Percentiles rank a stretch among this genome's conserved stretches.
phyloP scores from a whole-genome alignment of 2,113 vertebrate genomes.

The Thinocorus orbignyianus region DNA sequence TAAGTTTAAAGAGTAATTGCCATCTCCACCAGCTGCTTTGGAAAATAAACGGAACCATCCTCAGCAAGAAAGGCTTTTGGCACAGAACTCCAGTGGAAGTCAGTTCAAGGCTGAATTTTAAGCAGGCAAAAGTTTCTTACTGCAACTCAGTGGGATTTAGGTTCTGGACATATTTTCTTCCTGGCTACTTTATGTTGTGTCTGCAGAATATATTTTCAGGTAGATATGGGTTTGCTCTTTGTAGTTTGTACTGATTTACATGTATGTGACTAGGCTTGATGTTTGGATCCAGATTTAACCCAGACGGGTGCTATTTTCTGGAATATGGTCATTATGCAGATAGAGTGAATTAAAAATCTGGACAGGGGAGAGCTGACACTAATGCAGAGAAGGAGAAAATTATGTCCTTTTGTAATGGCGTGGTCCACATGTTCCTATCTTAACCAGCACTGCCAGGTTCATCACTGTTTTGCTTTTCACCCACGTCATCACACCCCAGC shows the following conservation, averaged over 20 bases:
- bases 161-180: not conserved
- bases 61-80: not conserved
- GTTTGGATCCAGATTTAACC: not conserved
- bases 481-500: fast-evolving
- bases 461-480: not conserved
- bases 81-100: not conserved
- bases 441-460: not conserved
- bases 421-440: not conserved
- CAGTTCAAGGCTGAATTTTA: not conserved
- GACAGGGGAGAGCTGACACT: not conserved
- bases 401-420: not conserved
- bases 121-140: not conserved
- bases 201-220: not conserved
- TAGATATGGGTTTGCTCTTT: not conserved
- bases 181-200: not conserved
- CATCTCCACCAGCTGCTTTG: not conserved
- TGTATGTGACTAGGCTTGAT: not conserved
- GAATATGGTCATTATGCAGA: not conserved
- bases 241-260: not conserved
- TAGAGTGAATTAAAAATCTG: not conserved
- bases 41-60: not conserved
- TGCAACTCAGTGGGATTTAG: not conserved
- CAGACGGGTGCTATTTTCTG: fast-evolving
- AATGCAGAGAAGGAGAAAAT: not conserved
- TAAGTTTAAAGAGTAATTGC: not conserved